Conservation (phyloP, 2,797 vertebrate genomes). For the Chrosomus eos region DNA sequence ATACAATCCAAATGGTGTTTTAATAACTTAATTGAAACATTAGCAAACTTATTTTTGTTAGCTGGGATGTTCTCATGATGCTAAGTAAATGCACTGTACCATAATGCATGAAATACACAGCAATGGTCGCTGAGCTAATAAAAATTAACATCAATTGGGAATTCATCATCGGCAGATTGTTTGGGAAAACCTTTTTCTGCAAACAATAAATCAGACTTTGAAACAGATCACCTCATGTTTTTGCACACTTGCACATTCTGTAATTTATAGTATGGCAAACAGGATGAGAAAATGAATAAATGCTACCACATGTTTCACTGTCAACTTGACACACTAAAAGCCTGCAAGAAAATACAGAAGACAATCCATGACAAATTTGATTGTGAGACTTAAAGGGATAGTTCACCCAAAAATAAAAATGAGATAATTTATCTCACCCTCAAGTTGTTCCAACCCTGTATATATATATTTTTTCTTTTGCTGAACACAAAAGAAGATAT, state of each 20-base stretch:
- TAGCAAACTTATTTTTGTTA: background rate
- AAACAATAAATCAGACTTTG: constrained; percentile 6
- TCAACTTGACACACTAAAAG: background rate
- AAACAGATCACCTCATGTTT: background rate
- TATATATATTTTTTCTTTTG: background rate
- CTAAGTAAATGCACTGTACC: background rate
- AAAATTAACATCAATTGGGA: background rate
- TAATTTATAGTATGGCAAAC: constrained; percentile 1
- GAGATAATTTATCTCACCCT: background rate
- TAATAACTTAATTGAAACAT: background rate
- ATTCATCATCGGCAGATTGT: background rate
- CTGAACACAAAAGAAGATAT: background rate
- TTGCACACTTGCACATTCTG: background rate
- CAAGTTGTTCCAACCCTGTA: background rate
- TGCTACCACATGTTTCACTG: background rate
- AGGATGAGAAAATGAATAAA: background rate
- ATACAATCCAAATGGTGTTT: background rate
- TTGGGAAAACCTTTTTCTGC: background rate
- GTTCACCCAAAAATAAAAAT: background rate
- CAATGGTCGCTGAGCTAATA: background rate
- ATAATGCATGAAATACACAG: background rate
- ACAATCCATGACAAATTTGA: background rate
- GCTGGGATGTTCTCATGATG: background rate
- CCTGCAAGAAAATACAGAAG: background rate
- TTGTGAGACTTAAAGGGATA: background rate